Conservation (phyloP, 1,140 invertebrate species). For the Drosophila cardini region DNA sequence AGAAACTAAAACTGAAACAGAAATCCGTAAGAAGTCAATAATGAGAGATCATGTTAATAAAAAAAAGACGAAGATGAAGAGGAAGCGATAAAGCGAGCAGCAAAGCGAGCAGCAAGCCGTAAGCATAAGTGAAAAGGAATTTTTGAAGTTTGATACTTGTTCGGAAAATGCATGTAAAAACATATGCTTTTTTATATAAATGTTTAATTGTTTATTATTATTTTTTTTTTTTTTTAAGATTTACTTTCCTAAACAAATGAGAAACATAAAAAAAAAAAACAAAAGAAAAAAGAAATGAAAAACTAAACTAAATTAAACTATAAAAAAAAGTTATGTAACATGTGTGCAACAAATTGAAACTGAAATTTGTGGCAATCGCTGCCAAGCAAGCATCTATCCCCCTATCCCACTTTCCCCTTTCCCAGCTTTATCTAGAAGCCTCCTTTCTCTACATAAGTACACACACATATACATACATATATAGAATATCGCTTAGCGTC, state of each 20-base stretch:
- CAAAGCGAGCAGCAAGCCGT: constrained; percentile 29
- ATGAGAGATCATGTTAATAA: constrained; percentile 30
- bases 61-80: constrained; percentile 10
- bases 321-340: constrained; percentile 42
- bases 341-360: constrained; percentile 36
- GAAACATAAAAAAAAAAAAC: constrained; percentile 3
- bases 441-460: constrained; percentile 25
- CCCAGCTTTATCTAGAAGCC: constrained; percentile 2
- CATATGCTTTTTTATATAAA: constrained; percentile 69
- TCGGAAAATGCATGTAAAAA: constrained; percentile 70
- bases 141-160: constrained; percentile 55
- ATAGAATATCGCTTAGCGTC: constrained; percentile 38
- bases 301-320: constrained; percentile 28
- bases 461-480: too few relatives aligned
- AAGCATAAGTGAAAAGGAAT: constrained; percentile 63
- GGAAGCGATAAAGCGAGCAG: constrained; percentile 35
- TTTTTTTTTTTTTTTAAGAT: constrained; percentile 46
- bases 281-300: constrained; percentile 13
- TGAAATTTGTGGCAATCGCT: constrained; percentile 35
- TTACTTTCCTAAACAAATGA: constrained; percentile 38
- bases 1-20: constrained; percentile 9
- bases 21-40: constrained; percentile 32
- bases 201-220: constrained; percentile 63
- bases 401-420: background rate
- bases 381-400: background rate